Evolutionary conservation across 2,888 invertebrate genomes (phyloP).

Genomic region (Eulithis testata): DNA sequence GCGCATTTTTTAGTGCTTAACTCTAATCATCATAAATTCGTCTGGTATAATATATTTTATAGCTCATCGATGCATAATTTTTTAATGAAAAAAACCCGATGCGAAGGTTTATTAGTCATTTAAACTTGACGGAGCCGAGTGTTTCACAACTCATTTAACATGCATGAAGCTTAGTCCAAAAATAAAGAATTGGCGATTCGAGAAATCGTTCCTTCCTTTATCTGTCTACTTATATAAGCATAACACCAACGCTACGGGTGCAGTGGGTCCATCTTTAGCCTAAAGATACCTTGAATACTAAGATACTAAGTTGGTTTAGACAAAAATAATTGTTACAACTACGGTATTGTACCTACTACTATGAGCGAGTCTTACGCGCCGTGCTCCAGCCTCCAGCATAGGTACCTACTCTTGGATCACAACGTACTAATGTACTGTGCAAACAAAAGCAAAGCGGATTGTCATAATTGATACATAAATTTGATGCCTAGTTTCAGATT

Average conservation of each 20-base stretch:
- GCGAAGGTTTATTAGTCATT: slow-evolving; percentile 5
- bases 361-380: too few species aligned
- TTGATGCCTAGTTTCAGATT: too few species aligned
- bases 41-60: neutral
- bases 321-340: too few species aligned
- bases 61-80: neutral
- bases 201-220: neutral
- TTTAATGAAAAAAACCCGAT: neutral
- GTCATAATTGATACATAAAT: too few species aligned
- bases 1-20: too few species aligned
- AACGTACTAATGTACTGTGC: too few species aligned
- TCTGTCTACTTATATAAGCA: neutral
- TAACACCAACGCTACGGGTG: neutral
- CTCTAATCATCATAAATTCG: neutral
- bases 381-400: too few species aligned
- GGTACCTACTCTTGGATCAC: too few species aligned
- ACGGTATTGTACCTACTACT: too few species aligned
- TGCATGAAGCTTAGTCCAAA: slow-evolving; percentile 2
- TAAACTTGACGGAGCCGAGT: slow-evolving; percentile 1
- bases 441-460: too few species aligned
- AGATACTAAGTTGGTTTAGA: too few species aligned
- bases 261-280: neutral
- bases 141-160: slow-evolving; percentile 8
- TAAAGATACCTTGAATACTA: too few species aligned
- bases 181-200: neutral